Base-by-base conservation (phyloP, 2,113 vertebrate species). In the Stigmatopora argus region DNA sequence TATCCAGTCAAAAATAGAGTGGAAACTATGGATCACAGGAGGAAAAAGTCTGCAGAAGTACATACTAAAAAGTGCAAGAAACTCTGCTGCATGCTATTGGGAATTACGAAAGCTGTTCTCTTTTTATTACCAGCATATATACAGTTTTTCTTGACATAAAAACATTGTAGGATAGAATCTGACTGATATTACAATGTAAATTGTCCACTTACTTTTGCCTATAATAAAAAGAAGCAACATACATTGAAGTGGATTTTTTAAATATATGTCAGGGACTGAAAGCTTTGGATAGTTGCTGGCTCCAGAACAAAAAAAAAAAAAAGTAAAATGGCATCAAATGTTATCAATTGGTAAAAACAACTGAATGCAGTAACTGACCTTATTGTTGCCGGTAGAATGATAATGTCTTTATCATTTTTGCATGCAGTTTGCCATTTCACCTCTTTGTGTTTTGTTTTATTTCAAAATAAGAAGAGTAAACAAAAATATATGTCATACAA, bases 211-310 rank as follows among this genome's bases (percentile, higher is more conserved):
- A 53, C 52, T 53, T 53, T 26, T 23, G 12, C 52, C 52, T 53
- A 21, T 23, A 26, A 53, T 12, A 12, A 53, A 23, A 12, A 0
- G 51, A 53, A 9, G 12, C 23, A 56, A 56, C 53, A 7, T 23
- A 31, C 21, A 38, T 79, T 71, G 65, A 61, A 47, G 23, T 62
- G 45, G 53, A 31, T 73, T 61, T 19, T 67, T 60, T 79, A 78
- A 75, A 65, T 74, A 41, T 75, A 51, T 31, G 21, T 41, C 23
- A 66, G 15, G 3, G 44, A n/a, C 70, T 62, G 58, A 41, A 67
- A 65, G 35, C 62, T 62, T 17, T 23, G 41, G 0, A 41, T 34
- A 72, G 67, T 66, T 47, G 47, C 35, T 66, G 14, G 8, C 18
- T 7, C 49, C 3, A 7, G 19, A 52, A 52, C n/a, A 52, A n/a